These are phyloP conservation scores for Drosophila dunni DNA, from an alignment of 1,140 invertebrate species.

Conservation along the genomic window DNA sequence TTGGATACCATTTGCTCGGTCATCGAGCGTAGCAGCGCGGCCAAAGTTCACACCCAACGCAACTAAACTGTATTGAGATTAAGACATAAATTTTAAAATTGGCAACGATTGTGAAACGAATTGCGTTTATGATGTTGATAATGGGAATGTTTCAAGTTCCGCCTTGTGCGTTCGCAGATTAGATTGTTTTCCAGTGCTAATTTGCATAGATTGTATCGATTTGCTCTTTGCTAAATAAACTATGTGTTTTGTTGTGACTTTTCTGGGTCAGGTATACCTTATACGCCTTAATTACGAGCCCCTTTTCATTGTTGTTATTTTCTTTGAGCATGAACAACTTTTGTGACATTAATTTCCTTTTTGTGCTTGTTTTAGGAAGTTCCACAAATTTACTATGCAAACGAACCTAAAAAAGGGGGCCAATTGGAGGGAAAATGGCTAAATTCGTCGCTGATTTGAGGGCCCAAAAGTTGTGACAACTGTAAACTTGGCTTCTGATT, in stretches of 20 bases:
- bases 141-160: conserved; percentile 55
- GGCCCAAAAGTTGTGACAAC: conserved; percentile 40
- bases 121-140: conserved; percentile 10
- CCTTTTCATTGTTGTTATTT: conserved; percentile 9
- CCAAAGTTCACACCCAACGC: background rate
- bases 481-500: conserved; percentile 30
- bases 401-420: background rate
- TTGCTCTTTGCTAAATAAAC: conserved; percentile 37
- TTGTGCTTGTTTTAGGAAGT: conserved; percentile 22
- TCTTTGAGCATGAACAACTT: conserved; percentile 27
- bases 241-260: conserved; percentile 1
- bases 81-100: conserved; percentile 1
- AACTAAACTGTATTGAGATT: conserved; percentile 25
- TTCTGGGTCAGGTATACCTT: conserved; percentile 11
- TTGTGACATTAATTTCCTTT: conserved; percentile 33
- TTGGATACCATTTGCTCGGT: conserved; percentile 85
- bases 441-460: conserved; percentile 36
- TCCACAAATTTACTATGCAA: conserved; percentile 29
- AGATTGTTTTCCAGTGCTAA: conserved; percentile 49
- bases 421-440: conserved; percentile 1
- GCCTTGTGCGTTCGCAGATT: conserved; percentile 32
- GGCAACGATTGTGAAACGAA: conserved; percentile 20
- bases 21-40: conserved; percentile 60
- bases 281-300: conserved; percentile 28
- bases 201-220: conserved; percentile 19